These are phyloP conservation scores for Drosophila limbata DNA, from an alignment of 2,888 invertebrate species.

Conservation along the genomic window DNA sequence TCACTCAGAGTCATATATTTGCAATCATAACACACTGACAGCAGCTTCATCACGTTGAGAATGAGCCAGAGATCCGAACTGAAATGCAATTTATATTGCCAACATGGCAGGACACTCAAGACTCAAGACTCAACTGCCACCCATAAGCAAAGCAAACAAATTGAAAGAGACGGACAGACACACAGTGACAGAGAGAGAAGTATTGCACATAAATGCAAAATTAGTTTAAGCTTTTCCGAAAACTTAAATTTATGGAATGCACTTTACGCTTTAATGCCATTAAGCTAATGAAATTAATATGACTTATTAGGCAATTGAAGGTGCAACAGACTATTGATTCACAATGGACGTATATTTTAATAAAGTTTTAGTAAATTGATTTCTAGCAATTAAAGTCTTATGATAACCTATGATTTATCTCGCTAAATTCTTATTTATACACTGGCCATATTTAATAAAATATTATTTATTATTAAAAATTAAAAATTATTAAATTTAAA, in stretches of 20 bases:
- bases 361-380: too few species aligned
- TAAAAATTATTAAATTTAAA: too few species aligned
- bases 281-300: conserved; percentile 41
- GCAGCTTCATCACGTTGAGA: conserved; percentile 42
- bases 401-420: too few species aligned
- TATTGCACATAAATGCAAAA: conserved; percentile 45
- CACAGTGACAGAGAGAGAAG: conserved; percentile 1
- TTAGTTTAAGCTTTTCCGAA: conserved; percentile 42
- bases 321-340: conserved; percentile 10
- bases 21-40: conserved; percentile 72
- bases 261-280: conserved; percentile 43
- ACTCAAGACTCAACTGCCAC: conserved; percentile 52
- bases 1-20: conserved; percentile 56
- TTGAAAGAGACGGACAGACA: neutral
- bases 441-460: neutral
- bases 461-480: neutral
- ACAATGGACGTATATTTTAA: neutral
- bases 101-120: conserved; percentile 64
- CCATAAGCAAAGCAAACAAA: conserved; percentile 46
- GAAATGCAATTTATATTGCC: conserved; percentile 72
- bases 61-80: conserved; percentile 25
- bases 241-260: conserved; percentile 42
- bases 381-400: too few species aligned
- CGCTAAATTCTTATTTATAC: neutral
- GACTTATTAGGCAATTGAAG: conserved; percentile 5